These are phyloP conservation scores for Ganaspis sp. DNA, from an alignment of 1,140 invertebrate genomes.

Conservation along the genomic window DNA sequence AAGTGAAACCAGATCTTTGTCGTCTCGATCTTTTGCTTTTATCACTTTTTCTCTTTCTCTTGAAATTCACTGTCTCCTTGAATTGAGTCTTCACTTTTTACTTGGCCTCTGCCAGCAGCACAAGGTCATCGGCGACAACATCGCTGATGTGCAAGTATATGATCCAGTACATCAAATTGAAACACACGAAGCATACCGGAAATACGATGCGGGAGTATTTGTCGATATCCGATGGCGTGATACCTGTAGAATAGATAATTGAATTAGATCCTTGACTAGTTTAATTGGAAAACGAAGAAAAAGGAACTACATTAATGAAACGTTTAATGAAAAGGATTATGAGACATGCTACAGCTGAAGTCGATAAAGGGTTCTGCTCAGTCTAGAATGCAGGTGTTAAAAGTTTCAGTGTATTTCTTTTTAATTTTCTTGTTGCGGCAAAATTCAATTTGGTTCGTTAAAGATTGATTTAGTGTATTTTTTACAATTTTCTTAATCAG, in stretches of 20 bases:
- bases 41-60: slow-evolving; percentile 41
- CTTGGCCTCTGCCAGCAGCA: slow-evolving; percentile 89
- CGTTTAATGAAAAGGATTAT: slow-evolving; percentile 11
- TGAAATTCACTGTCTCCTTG: slow-evolving; percentile 36
- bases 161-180: slow-evolving; percentile 99
- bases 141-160: slow-evolving; percentile 97
- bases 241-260: slow-evolving; percentile 77
- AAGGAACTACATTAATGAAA: slow-evolving; percentile 5
- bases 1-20: neutral
- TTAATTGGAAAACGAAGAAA: slow-evolving; percentile 32
- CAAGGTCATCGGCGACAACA: slow-evolving; percentile 93
- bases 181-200: slow-evolving; percentile 97
- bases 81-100: slow-evolving; percentile 70
- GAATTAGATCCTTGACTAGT: slow-evolving; percentile 6
- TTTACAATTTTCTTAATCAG: too few species aligned
- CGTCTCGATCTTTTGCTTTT: neutral
- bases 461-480: too few species aligned
- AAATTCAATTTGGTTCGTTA: too few species aligned
- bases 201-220: slow-evolving; percentile 97
- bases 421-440: too few species aligned
- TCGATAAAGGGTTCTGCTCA: neutral
- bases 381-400: too few species aligned
- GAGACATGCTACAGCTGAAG: slow-evolving; percentile 26
- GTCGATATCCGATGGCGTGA: slow-evolving; percentile 96
- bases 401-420: too few species aligned